These are phyloP conservation scores for Drosophila anomelani DNA, from an alignment of 2,888 invertebrate species.

Conservation along the genomic window DNA sequence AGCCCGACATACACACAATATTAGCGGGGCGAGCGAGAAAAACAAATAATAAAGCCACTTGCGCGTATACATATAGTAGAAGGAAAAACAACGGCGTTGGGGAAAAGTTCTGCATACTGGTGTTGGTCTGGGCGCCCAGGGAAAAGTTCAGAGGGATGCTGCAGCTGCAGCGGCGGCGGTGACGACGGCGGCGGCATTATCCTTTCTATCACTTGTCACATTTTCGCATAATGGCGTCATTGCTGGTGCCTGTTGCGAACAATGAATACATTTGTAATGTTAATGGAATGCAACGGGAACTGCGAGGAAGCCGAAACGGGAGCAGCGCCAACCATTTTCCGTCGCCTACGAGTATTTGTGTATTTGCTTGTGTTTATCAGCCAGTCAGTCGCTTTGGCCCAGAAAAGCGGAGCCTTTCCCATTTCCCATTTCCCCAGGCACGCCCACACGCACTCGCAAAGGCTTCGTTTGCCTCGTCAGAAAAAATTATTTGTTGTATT, in stretches of 20 bases:
- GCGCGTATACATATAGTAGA: conserved; percentile 43
- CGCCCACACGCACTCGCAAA: conserved; percentile 10
- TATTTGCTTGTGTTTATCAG: conserved; percentile 67
- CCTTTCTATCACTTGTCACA: conserved; percentile 79
- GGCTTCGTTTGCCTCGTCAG: neutral
- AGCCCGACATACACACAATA: conserved; percentile 38
- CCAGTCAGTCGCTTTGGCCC: conserved; percentile 43
- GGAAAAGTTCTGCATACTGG: conserved; percentile 48
- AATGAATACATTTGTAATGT: conserved; percentile 70
- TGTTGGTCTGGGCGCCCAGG: conserved; percentile 1
- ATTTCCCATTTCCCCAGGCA: conserved; percentile 7
- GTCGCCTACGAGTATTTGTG: conserved; percentile 42
- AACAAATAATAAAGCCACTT: conserved; percentile 77
- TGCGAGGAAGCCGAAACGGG: conserved; percentile 36
- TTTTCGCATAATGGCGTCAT: conserved; percentile 63
- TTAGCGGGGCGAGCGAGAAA: conserved; percentile 62
- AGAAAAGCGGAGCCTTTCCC: conserved; percentile 40
- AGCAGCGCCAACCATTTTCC: conserved; percentile 50
- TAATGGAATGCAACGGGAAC: conserved; percentile 46
- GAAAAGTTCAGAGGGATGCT: conserved; percentile 6
- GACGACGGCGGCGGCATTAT: conserved; percentile 62
- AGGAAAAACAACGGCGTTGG: conserved; percentile 32
- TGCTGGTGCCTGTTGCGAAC: conserved; percentile 57
- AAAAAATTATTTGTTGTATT: neutral
- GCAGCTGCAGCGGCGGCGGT: neutral